phyloP scores from a whole-genome alignment of 2,797 vertebrate species.

The Anguilla marmorata region DNA sequence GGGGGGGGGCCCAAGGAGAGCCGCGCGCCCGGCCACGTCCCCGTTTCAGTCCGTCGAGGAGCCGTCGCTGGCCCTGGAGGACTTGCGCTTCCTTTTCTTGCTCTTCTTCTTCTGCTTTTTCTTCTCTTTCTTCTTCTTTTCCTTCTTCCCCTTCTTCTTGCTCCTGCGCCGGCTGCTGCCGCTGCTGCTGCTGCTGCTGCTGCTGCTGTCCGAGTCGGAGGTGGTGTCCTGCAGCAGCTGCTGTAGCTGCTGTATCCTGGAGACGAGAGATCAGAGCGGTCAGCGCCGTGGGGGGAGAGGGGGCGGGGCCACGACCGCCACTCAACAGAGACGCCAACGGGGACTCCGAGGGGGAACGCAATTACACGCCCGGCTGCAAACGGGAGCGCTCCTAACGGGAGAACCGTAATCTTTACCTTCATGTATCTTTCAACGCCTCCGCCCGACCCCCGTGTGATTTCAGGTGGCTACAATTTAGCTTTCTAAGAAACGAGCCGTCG shows the following conservation, averaged over 20 bases:
- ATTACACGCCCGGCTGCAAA: not conserved
- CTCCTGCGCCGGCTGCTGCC: slow-evolving; percentile 51
- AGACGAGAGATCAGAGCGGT: slow-evolving; percentile 39
- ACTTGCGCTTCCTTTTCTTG: slow-evolving; percentile 77
- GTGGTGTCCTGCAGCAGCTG: slow-evolving; percentile 90
- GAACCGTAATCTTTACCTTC: not conserved
- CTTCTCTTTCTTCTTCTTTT: slow-evolving; percentile 79
- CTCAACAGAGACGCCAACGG: not conserved
- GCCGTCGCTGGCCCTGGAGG: slow-evolving; percentile 75
- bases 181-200: slow-evolving; percentile 63
- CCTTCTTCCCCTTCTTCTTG: slow-evolving; percentile 83
- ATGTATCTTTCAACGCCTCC: not conserved
- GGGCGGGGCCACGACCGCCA: not conserved
- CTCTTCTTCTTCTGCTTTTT: slow-evolving; percentile 82
- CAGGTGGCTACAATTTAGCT: not conserved
- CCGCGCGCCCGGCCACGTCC: not conserved
- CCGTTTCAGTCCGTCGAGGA: slow-evolving; percentile 76
- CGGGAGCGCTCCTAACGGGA: not conserved
- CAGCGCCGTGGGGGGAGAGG: not conserved
- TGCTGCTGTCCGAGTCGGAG: slow-evolving; percentile 73
- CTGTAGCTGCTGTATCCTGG: slow-evolving; percentile 90
- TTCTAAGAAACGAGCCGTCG: not conserved
- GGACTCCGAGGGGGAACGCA: not conserved
- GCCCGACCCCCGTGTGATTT: not conserved
- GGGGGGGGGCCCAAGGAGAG: no score